Percentiles rank a stretch among this genome's conserved stretches.
phyloP scores from a whole-genome alignment of 1,140 invertebrate genomes.

The Catajapyx aquilonaris region DNA sequence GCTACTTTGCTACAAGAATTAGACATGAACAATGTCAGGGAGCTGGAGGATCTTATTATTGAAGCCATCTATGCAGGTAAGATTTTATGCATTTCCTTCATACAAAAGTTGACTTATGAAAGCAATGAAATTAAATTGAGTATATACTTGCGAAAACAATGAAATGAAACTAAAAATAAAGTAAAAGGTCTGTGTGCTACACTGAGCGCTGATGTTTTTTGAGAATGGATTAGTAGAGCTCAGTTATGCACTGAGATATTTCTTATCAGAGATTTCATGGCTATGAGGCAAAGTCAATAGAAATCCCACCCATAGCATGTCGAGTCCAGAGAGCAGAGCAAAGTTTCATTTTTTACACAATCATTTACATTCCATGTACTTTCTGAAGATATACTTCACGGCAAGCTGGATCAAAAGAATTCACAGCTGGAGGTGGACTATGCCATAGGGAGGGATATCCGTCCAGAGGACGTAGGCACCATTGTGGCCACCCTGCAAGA shows the following conservation, averaged over 20 bases:
- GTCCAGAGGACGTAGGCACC: constrained; percentile 47
- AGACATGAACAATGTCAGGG: constrained; percentile 75
- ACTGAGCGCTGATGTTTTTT: too few relatives aligned
- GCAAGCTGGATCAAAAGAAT: constrained; percentile 89
- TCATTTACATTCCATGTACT: too few relatives aligned
- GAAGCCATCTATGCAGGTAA: constrained; percentile 84
- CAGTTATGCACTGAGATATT: too few relatives aligned
- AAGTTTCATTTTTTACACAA: constrained; percentile 1
- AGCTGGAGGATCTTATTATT: constrained; percentile 91
- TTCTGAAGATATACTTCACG: constrained; percentile 71
- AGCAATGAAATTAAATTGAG: constrained; percentile 1
- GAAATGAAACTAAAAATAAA: too few relatives aligned
- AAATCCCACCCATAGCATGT: neutral
- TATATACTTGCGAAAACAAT: too few relatives aligned
- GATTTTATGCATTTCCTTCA: constrained; percentile 3
- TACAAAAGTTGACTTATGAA: constrained; percentile 2
- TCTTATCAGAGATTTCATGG: too few relatives aligned
- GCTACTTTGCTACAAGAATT: constrained; percentile 61
- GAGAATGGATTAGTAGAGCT: too few relatives aligned
- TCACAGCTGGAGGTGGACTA: constrained; percentile 83
- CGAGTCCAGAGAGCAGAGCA: neutral
- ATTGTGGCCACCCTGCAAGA: constrained; percentile 62
- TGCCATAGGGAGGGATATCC: constrained; percentile 78
- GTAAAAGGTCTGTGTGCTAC: too few relatives aligned
- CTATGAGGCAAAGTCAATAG: too few relatives aligned